These are phyloP conservation scores for Octomys mimax DNA, from an alignment of 2,797 vertebrate species.

Conservation along the genomic window DNA sequence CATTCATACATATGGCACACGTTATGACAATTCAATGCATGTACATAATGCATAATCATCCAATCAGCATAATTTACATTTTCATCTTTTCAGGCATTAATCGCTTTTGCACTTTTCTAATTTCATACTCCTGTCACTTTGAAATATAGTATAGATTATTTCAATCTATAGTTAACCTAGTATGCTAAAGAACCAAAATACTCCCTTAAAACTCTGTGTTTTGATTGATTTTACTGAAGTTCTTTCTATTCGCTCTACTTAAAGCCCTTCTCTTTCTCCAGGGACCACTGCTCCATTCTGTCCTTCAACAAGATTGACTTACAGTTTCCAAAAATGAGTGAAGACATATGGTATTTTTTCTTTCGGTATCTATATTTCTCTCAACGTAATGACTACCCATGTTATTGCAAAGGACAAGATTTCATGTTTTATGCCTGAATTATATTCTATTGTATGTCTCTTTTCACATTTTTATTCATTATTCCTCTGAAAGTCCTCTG, in stretches of 20 bases:
- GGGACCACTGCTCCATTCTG: neutral
- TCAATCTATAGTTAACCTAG: neutral
- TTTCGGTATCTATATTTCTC: neutral
- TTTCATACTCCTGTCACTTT: neutral
- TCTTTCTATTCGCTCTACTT: neutral
- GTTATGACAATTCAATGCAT: neutral
- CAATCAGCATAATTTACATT: neutral
- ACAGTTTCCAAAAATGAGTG: neutral
- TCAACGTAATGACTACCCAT: neutral
- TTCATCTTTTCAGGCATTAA: neutral
- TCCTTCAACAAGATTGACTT: neutral
- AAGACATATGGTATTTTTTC: neutral
- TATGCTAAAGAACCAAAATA: neutral
- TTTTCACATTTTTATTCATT: neutral
- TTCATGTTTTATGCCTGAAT: neutral
- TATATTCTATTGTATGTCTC: neutral
- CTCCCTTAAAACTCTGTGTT: neutral
- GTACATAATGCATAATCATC: neutral
- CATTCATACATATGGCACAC: neutral
- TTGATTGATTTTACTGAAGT: neutral
- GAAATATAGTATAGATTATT: neutral
- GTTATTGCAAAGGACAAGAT: neutral
- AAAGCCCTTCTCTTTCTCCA: neutral
- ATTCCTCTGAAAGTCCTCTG: neutral
- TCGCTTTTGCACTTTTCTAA: neutral